Conservation (phyloP, 2,113 vertebrate species). For the Platichthys stellatus region DNA sequence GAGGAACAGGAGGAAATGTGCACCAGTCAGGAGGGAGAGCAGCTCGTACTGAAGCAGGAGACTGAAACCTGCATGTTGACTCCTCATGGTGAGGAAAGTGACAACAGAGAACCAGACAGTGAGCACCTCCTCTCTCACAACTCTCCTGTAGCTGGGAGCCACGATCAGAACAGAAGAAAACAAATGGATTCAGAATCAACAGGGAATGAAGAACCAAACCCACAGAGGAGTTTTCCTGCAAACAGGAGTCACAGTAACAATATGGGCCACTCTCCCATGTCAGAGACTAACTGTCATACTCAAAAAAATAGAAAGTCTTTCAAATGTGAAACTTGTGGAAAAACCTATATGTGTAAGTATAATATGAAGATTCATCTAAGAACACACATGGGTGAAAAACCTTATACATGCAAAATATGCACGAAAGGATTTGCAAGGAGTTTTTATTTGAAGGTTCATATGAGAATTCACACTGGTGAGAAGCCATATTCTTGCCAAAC, state of each 20-base stretch:
- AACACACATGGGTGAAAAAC: background rate
- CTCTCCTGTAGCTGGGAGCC: background rate
- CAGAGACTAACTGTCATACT: background rate
- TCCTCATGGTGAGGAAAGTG: background rate
- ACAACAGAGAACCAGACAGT: background rate
- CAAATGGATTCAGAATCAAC: background rate
- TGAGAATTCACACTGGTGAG: background rate
- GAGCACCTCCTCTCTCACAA: constrained; percentile 7
- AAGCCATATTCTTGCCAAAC: background rate
- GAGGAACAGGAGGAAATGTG: background rate
- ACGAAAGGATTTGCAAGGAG: background rate
- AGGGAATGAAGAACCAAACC: background rate
- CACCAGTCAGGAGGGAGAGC: background rate
- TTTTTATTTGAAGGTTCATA: background rate
- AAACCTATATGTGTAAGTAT: rapidly evolving
- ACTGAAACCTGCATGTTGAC: background rate
- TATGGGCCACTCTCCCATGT: background rate
- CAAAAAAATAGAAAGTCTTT: background rate
- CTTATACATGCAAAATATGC: background rate
- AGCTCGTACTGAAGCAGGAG: constrained; percentile 1
- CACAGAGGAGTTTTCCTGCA: background rate
- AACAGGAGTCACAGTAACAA: background rate
- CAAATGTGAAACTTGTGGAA: background rate
- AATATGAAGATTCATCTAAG: background rate
- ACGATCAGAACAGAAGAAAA: background rate